Percentiles rank a stretch among this genome's conserved stretches.
phyloP scores from a whole-genome alignment of 2,797 vertebrate species.

The Chaunax sp. region DNA sequence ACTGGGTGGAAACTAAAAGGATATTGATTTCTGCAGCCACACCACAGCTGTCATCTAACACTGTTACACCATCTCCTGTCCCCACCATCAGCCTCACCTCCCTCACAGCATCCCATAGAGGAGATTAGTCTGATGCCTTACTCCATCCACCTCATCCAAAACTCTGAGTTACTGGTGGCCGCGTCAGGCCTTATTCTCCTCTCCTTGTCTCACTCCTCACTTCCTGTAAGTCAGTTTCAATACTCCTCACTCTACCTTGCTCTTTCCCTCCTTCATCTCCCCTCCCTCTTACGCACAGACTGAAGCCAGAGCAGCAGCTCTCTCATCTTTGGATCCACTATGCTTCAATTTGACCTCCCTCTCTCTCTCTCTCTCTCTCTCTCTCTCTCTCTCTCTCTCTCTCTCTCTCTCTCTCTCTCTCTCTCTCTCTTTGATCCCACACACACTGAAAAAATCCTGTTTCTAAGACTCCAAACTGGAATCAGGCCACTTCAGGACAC shows the following conservation, averaged over 20 bases:
- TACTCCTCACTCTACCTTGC: no score
- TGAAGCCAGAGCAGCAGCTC: constrained; percentile 37
- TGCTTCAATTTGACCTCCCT: no score
- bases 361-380: constrained; percentile 39
- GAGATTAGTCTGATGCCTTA: constrained; percentile 2
- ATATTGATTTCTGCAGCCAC: constrained; percentile 55
- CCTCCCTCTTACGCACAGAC: constrained; percentile 27
- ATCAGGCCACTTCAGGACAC: constrained; percentile 38
- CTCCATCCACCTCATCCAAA: constrained; percentile 1
- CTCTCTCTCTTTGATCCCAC: constrained; percentile 54
- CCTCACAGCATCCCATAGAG: constrained; percentile 4
- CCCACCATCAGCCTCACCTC: constrained; percentile 13
- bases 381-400: constrained; percentile 42
- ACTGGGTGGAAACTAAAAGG: constrained; percentile 37
- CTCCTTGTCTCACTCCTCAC: constrained; percentile 2
- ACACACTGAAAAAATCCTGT: constrained; percentile 10
- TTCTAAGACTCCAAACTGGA: constrained; percentile 26
- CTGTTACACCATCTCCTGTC: constrained; percentile 25
- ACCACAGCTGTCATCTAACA: constrained; percentile 46
- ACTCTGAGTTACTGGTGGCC: constrained; percentile 13
- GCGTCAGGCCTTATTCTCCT: background rate
- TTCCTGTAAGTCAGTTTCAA: constrained; percentile 1
- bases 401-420: constrained; percentile 37
- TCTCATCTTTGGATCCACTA: constrained; percentile 50
- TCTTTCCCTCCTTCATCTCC: background rate